Percentiles rank a stretch among this genome's conserved stretches.
phyloP scores from a whole-genome alignment of 2,797 vertebrate genomes.

The Ctenopoma multispine region DNA sequence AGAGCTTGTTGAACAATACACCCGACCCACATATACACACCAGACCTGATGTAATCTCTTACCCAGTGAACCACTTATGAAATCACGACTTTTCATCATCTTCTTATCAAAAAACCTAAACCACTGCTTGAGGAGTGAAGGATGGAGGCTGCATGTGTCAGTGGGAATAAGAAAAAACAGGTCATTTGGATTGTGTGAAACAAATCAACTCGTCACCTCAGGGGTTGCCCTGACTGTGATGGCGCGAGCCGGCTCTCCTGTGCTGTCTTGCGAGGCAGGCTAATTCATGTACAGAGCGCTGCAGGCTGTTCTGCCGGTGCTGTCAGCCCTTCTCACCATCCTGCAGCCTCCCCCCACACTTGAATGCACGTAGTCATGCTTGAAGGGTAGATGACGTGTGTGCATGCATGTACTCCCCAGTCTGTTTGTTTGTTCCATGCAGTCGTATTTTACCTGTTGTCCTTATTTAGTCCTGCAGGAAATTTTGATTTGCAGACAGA shows the following conservation, averaged over 20 bases:
- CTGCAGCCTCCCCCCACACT: conserved; percentile 30
- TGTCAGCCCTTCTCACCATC: conserved; percentile 66
- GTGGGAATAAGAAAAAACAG: conserved; percentile 39
- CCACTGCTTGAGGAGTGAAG: neutral
- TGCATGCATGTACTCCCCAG: conserved; percentile 13
- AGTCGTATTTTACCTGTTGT: neutral
- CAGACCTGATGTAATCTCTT: neutral
- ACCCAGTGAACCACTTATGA: conserved; percentile 4
- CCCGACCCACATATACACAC: neutral
- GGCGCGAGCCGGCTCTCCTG: conserved; percentile 61
- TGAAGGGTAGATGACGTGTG: conserved; percentile 7
- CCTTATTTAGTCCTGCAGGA: neutral
- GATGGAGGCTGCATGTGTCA: conserved; percentile 1
- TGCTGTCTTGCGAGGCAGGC: conserved; percentile 60
- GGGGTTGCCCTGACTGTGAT: conserved; percentile 54
- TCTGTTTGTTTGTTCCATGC: neutral
- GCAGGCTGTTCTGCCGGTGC: conserved; percentile 67
- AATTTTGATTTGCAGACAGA: neutral
- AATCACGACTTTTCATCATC: conserved; percentile 3
- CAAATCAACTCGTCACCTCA: conserved; percentile 72
- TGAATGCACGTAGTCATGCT: conserved; percentile 2
- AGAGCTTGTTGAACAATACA: neutral
- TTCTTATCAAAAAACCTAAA: neutral
- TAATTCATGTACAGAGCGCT: conserved; percentile 61
- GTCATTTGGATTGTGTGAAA: conserved; percentile 67